Base-by-base conservation (phyloP, 2,797 vertebrate species). In the Aulostomus chinensis region DNA sequence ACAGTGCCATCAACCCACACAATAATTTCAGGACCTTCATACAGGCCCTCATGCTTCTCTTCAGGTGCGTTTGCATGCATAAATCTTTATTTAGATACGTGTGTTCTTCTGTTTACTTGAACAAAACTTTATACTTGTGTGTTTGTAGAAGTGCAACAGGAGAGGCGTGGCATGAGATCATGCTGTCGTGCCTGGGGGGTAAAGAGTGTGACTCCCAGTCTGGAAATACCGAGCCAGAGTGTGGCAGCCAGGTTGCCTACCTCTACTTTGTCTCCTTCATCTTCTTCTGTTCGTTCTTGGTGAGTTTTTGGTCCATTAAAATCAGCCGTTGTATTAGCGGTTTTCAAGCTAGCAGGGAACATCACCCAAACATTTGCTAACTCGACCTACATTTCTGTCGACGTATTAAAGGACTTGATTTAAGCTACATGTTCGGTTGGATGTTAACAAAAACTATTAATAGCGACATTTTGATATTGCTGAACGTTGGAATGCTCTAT, bases 261-360 rank as follows among this genome's bases (percentile, higher is more conserved):
- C 94, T 98, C 83, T 98, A 98, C 89, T 98, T 98, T 39, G 96
- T 98, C 50, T 98, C 96, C 79, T 98, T 98, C 91, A 98, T 98
- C 90, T 98, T 98, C 85, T 94, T 98, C 87, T 98, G 96, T 76
- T 97, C 96, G 0, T 98, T 97, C 76, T 89, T 97, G 94, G 95
- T 96, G 73, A 94, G 94, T 42, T 10, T 4, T 12, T 4, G 2
- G 5, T 10, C 9, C 7, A 7, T 36, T 21, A 5, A 24, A 3
- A 14, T 3, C 4, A 32, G 24, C 4, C 24, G n/a, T n/a, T n/a
- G n/a, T n/a, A n/a, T n/a, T n/a, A n/a, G n/a, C n/a, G n/a, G n/a
- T n/a, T n/a, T n/a, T n/a, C n/a, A n/a, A n/a, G n/a, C n/a, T n/a
- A n/a, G n/a, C n/a, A n/a, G n/a, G n/a, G n/a, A n/a, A n/a, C n/a